Evolutionary conservation across 2,888 invertebrate genomes (phyloP).

Genomic region (Rhagonycha fulva): DNA sequence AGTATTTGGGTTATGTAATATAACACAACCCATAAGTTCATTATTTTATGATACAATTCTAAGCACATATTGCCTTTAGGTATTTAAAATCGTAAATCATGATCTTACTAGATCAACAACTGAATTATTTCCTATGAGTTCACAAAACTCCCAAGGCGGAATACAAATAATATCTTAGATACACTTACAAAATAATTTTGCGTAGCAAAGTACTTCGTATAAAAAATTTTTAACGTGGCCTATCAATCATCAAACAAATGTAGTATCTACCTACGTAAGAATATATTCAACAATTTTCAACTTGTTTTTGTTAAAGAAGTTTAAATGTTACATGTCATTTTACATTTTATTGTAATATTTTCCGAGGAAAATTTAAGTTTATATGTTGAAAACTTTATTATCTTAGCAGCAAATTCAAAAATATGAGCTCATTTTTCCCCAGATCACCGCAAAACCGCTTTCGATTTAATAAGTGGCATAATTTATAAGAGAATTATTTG

Average conservation of each 20-base stretch:
- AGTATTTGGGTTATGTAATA: too few species aligned
- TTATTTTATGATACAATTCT: too few species aligned
- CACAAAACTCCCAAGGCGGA: background rate
- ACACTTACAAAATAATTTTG: background rate
- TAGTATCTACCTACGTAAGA: background rate
- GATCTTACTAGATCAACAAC: background rate
- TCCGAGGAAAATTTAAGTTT: background rate
- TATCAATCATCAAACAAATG: background rate
- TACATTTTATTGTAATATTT: background rate
- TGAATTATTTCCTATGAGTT: background rate
- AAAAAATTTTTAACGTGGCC: background rate
- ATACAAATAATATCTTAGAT: background rate
- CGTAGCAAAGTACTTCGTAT: background rate
- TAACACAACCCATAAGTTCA: too few species aligned
- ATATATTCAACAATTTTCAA: background rate
- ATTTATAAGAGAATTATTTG: background rate
- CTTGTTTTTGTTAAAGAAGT: background rate
- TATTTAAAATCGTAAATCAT: background rate
- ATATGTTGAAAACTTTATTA: background rate
- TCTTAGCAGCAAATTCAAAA: background rate
- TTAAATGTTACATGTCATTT: background rate
- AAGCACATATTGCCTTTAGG: background rate
- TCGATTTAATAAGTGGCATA: background rate
- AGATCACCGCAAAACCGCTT: background rate
- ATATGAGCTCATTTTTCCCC: background rate